Percentiles rank a stretch among this genome's conserved stretches.
Conservation (phyloP, 2,113 vertebrate genomes). For the Gopherus flavomarginatus region DNA sequence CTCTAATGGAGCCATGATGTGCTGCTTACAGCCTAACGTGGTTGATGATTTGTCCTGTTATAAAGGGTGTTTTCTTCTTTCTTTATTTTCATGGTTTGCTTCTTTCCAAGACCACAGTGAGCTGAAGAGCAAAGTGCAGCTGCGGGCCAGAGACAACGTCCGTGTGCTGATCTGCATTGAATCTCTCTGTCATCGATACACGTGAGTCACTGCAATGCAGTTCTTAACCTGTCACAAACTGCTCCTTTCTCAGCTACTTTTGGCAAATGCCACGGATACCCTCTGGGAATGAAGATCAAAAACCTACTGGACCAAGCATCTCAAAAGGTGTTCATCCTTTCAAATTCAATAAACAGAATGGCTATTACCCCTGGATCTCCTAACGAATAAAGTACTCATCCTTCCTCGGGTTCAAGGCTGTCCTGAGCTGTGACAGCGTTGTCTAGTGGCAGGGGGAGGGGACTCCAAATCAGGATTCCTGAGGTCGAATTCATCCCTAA, state of each 20-base stretch:
- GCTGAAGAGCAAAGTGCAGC: conserved; percentile 86
- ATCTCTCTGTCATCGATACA: conserved; percentile 92
- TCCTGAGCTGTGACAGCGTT: background rate
- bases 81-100: fast-evolving
- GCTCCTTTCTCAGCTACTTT: background rate
- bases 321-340: background rate
- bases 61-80: background rate
- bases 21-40: background rate
- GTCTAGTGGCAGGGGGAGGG: background rate
- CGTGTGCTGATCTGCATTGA: conserved; percentile 94
- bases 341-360: background rate
- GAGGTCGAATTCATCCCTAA: background rate
- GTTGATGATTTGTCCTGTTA: background rate
- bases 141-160: conserved; percentile 86
- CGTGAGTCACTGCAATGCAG: conserved; percentile 76
- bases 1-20: background rate
- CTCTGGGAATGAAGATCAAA: background rate
- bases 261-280: background rate
- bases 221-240: background rate
- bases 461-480: background rate
- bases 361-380: background rate
- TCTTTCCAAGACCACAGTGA: conserved; percentile 87
- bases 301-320: background rate
- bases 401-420: background rate
- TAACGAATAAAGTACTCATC: background rate